phyloP scores from a whole-genome alignment of 2,888 invertebrate genomes.

The Drosophila acutilabella region DNA sequence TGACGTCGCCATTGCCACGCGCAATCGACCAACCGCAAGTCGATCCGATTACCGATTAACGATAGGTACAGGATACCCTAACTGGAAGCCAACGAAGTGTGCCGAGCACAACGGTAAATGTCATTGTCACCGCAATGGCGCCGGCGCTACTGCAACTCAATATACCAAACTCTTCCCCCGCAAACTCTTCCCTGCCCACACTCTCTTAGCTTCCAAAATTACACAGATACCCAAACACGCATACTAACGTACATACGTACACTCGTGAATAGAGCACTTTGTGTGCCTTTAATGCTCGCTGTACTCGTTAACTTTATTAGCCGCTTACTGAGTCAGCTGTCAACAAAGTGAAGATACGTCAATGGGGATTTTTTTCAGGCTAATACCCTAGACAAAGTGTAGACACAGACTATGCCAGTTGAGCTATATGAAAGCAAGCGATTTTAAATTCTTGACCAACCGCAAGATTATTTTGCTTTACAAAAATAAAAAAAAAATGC shows the following conservation, averaged over 20 bases:
- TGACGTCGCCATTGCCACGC: conserved; percentile 42
- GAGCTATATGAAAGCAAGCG: too few species aligned
- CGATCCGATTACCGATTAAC: conserved; percentile 45
- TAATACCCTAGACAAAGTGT: background rate
- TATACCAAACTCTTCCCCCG: conserved; percentile 10
- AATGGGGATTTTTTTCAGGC: background rate
- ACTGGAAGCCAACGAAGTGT: conserved; percentile 46
- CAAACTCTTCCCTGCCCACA: background rate
- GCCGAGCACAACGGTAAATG: conserved; percentile 43
- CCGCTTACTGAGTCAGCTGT: conserved; percentile 40
- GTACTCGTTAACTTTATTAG: conserved; percentile 22
- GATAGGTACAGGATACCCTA: conserved; percentile 29
- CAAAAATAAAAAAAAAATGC: too few species aligned
- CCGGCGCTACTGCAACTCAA: conserved; percentile 40
- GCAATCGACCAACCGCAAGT: conserved; percentile 44
- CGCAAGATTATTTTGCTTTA: too few species aligned
- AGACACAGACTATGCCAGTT: background rate
- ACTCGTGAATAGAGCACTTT: conserved; percentile 1
- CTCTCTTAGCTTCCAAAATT: conserved; percentile 3
- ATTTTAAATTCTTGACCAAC: too few species aligned
- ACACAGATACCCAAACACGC: background rate
- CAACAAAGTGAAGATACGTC: conserved; percentile 15
- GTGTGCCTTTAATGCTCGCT: background rate
- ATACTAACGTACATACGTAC: background rate
- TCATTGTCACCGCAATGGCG: conserved; percentile 25